Conservation (phyloP, 1,140 invertebrate genomes). For the Eriosoma lanigerum region DNA sequence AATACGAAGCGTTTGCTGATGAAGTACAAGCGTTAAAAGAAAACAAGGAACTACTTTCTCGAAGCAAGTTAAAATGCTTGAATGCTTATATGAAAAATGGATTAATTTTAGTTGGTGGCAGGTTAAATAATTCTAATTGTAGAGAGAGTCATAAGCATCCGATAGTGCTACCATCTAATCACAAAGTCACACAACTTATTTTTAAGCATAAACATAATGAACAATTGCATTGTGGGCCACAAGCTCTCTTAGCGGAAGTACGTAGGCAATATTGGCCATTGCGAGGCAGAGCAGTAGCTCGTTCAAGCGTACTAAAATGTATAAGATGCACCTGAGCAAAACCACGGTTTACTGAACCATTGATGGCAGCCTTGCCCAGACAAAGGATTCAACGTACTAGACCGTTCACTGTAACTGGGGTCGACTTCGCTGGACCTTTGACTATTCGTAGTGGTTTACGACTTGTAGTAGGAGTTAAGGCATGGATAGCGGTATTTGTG, state of each 20-base stretch:
- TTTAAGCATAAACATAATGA: constrained; percentile 12
- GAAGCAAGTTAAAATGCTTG: not conserved
- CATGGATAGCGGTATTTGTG: constrained; percentile 55
- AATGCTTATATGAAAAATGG: not conserved
- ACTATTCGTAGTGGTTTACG: not conserved
- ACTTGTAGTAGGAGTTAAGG: not conserved
- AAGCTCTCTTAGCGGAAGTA: constrained; percentile 4
- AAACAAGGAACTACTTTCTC: not conserved
- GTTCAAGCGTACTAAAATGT: constrained; percentile 15
- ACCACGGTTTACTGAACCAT: not conserved
- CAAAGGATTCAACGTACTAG: not conserved
- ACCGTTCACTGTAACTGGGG: not conserved
- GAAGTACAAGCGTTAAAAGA: not conserved
- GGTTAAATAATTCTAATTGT: not conserved
- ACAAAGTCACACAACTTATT: constrained; percentile 10
- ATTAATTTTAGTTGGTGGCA: not conserved
- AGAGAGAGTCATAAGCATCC: not conserved
- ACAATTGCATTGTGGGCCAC: constrained; percentile 22
- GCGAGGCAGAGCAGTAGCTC: not conserved
- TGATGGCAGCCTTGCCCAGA: constrained; percentile 36
- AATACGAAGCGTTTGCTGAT: not conserved
- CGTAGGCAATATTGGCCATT: constrained; percentile 37
- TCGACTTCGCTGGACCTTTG: constrained; percentile 21
- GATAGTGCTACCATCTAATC: not conserved
- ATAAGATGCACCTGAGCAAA: not conserved